Evolutionary conservation across 2,888 invertebrate genomes (phyloP).

Genomic region (Linhomoeus sp.): DNA sequence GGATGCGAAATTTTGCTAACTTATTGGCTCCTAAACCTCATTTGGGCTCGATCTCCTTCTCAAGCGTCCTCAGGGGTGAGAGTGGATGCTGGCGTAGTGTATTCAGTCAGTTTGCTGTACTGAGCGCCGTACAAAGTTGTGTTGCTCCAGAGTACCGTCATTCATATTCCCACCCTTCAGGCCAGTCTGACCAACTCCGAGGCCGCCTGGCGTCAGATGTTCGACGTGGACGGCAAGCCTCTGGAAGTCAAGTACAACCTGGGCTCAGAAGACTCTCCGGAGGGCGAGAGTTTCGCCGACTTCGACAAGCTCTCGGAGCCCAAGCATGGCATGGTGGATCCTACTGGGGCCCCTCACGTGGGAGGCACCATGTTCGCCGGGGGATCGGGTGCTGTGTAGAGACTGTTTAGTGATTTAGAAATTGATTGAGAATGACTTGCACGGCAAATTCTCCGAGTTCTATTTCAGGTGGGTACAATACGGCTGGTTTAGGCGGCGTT

Average conservation of each 20-base stretch:
- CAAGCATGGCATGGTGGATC: slow-evolving; percentile 77
- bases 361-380: slow-evolving; percentile 95
- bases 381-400: slow-evolving; percentile 54
- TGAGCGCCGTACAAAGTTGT: too few species aligned
- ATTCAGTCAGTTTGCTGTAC: too few species aligned
- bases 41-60: too few species aligned
- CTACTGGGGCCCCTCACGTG: slow-evolving; percentile 71
- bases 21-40: too few species aligned
- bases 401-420: too few species aligned
- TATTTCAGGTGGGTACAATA: slow-evolving; percentile 54
- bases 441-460: too few species aligned
- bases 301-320: slow-evolving; percentile 43
- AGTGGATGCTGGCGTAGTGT: too few species aligned
- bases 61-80: too few species aligned
- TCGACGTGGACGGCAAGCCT: slow-evolving; percentile 25
- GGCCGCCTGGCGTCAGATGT: slow-evolving; percentile 34
- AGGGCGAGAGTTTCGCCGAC: neutral
- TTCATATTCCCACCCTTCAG: too few species aligned
- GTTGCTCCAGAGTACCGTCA: too few species aligned
- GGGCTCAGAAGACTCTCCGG: slow-evolving; percentile 3
- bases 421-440: too few species aligned
- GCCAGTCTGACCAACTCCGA: slow-evolving; percentile 30
- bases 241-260: neutral
- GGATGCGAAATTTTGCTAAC: too few species aligned
- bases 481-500: slow-evolving; percentile 82